Evolutionary conservation across 2,797 vertebrate species (phyloP).

Genomic region (Carcharodon carcharias): DNA sequence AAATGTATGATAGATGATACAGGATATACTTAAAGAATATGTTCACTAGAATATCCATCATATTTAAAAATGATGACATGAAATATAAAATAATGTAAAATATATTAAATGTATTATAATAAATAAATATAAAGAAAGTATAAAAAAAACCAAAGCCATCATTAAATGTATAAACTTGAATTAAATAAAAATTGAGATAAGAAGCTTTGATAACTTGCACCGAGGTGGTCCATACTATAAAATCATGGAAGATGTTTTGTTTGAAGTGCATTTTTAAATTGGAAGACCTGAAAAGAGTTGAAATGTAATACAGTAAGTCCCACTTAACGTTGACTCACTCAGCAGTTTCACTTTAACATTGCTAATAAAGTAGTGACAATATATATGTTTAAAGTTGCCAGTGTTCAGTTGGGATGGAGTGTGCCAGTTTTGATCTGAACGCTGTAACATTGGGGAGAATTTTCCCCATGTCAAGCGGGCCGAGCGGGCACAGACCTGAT

Average conservation of each 20-base stretch:
- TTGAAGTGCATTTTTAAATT: not conserved
- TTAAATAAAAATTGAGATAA: not conserved
- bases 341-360: no score
- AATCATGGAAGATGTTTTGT: not conserved
- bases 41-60: not conserved
- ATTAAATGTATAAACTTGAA: not conserved
- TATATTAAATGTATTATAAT: no score
- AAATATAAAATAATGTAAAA: no score
- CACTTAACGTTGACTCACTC: no score
- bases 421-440: not conserved
- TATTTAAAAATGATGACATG: not conserved
- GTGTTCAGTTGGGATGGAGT: not conserved
- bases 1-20: no score
- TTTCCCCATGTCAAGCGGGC: no score
- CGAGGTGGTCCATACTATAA: not conserved
- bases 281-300: not conserved
- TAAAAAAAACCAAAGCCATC: not conserved
- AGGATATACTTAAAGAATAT: not conserved
- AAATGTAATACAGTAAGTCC: not conserved
- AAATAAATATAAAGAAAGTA: not conserved
- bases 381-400: no score
- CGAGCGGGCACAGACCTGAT: no score
- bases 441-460: no score
- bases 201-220: not conserved
- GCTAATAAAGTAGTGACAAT: no score